A percentile compares a stretch with the other conserved stretches of the same genome.
phyloP scores from a whole-genome alignment of 2,797 vertebrate genomes.

The Hydrophis major region DNA sequence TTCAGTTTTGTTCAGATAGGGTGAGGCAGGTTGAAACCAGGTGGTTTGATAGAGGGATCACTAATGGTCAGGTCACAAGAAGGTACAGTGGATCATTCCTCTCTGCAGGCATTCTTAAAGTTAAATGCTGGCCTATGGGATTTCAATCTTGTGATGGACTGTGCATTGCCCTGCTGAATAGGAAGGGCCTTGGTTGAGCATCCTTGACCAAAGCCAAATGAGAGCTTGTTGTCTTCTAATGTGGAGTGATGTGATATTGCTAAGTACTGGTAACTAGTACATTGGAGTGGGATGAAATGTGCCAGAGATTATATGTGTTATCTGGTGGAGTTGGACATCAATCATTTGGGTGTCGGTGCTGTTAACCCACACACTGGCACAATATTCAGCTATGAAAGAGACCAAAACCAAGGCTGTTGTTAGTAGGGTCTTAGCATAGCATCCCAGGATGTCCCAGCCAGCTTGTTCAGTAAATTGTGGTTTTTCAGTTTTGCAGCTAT shows the following conservation, averaged over 20 bases:
- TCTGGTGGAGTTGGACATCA: neutral
- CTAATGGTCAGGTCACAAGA: neutral
- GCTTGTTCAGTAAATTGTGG: neutral
- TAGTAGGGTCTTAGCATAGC: neutral
- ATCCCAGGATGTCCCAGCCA: neutral
- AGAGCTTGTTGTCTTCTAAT: neutral
- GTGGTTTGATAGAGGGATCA: neutral
- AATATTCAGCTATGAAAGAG: neutral
- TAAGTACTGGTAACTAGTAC: neutral
- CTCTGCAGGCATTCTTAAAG: neutral
- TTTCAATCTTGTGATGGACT: neutral
- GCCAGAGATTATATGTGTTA: neutral
- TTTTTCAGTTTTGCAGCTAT: neutral
- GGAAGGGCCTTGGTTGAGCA: neutral
- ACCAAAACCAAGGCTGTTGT: neutral
- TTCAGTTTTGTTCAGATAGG: neutral
- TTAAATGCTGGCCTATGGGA: neutral
- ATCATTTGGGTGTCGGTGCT: neutral
- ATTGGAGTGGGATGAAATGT: neutral
- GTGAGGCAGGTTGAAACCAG: neutral
- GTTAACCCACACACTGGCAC: neutral
- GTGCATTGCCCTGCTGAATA: too few relatives aligned
- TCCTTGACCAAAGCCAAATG: neutral
- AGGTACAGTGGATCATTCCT: neutral
- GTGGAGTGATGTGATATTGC: neutral